Conservation (phyloP, 1,140 invertebrate genomes). For the Formica selysi region DNA sequence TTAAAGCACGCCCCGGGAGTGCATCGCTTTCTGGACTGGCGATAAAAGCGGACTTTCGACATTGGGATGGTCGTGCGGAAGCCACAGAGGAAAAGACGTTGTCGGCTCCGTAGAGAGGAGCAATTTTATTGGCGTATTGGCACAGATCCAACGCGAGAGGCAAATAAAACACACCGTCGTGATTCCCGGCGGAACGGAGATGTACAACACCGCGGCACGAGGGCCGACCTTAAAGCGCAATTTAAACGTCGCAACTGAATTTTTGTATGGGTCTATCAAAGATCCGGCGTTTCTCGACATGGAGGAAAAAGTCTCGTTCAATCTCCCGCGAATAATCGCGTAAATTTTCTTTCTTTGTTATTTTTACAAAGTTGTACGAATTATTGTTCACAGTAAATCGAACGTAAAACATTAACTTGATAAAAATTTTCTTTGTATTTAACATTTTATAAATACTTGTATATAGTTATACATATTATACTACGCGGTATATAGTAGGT, state of each 20-base stretch:
- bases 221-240: constrained; percentile 72
- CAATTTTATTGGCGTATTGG: constrained; percentile 78
- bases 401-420: background rate
- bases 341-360: background rate
- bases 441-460: background rate
- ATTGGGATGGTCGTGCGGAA: constrained; percentile 66
- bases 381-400: constrained; percentile 20
- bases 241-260: constrained; percentile 74
- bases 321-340: constrained; percentile 36
- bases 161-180: constrained; percentile 68
- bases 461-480: background rate
- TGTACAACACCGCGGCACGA: constrained; percentile 34
- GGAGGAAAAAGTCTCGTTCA: constrained; percentile 28
- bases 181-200: constrained; percentile 42
- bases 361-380: background rate
- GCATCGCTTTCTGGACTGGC: constrained; percentile 54
- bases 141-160: constrained; percentile 68
- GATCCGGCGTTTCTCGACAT: constrained; percentile 7
- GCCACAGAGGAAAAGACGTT: constrained; percentile 66
- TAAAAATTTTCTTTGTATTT: background rate
- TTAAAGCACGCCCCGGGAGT: constrained; percentile 18
- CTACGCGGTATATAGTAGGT: background rate
- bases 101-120: constrained; percentile 69
- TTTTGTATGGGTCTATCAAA: constrained; percentile 51
- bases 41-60: constrained; percentile 66